These are phyloP conservation scores for Calyptommatus sinebrachiatus DNA, from an alignment of 2,113 vertebrate species.

Conservation along the genomic window DNA sequence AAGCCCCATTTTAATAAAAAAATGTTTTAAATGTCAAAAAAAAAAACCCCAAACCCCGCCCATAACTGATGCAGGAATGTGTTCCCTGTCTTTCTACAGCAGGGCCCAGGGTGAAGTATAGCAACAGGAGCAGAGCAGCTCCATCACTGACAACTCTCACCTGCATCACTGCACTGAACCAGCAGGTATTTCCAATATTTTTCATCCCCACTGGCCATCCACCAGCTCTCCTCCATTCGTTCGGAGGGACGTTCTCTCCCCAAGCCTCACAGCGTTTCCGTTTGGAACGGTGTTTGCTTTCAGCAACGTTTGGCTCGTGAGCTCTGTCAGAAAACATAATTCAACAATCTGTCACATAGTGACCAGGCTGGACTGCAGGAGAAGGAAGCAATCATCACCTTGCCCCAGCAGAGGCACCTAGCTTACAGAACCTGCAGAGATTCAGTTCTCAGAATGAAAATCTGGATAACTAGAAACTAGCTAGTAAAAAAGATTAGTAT, in stretches of 20 bases:
- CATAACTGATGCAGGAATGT: too few species aligned
- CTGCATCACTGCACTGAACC: slow-evolving; percentile 99
- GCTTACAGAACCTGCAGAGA: too few species aligned
- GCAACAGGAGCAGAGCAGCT: background rate
- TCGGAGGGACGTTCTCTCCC: slow-evolving; percentile 79
- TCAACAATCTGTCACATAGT: background rate
- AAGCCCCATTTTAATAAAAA: too few species aligned
- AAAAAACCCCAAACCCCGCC: too few species aligned
- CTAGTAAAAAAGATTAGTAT: too few species aligned
- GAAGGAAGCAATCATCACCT: too few species aligned
- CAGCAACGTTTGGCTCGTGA: slow-evolving; percentile 72
- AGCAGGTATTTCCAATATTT: slow-evolving; percentile 95
- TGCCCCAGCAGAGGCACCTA: too few species aligned
- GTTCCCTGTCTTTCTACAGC: too few species aligned
- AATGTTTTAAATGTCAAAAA: too few species aligned
- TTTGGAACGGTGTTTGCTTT: slow-evolving; percentile 81
- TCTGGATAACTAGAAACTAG: too few species aligned
- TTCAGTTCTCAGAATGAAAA: too few species aligned
- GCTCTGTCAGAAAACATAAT: slow-evolving; percentile 59
- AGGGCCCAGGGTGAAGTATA: background rate
- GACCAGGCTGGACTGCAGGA: fast-evolving
- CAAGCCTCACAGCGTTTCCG: slow-evolving; percentile 88
- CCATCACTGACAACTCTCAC: slow-evolving; percentile 59
- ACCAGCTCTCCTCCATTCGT: slow-evolving; percentile 83
- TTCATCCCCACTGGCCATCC: slow-evolving; percentile 94